Base-by-base conservation (phyloP, 1,140 invertebrate genomes). In the Adoxophyes honmai region DNA sequence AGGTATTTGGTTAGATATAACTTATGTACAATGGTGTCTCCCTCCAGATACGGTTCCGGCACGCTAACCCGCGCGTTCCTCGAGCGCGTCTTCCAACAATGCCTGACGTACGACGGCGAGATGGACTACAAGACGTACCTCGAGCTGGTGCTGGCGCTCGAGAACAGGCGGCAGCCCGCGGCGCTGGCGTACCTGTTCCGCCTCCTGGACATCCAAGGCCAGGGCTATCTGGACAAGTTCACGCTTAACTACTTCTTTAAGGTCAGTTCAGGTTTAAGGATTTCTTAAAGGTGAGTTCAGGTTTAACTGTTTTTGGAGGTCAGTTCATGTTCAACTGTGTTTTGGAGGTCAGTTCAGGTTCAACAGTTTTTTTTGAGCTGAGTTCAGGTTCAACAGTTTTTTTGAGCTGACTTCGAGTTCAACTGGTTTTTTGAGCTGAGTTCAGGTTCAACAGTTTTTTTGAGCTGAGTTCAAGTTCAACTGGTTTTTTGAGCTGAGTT, bases 91-190 rank as follows among this genome's bases (percentile, higher is more conserved):
- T 99, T 98, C 88, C 96, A 99, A 88, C 97, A 98, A 76, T 98
- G 96, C 73, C 91, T 98, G 0, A 99, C 98, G 0, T 99, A 98
- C 78, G 95, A 97, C 71, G 97, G 96, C 5, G 97, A 99, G 92
- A 98, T 99, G 94, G 98, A 99, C 86, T 99, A 98, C 82, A 98
- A 98, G 89, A 97, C 97, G 0, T 99, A 98, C 86, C 84, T 99
- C 13, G 97, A 99, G 79, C 96, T 99, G 89, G 96, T 98, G 0
- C 89, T 99, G 18, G 98, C 98, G 0, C 86, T 99, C 61, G 97
- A 99, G 83, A 98, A 99, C 90, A 91, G 96, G 14, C 93, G 95
- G 58, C 97, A 98, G 79, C 96, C 97, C 0, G 96, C 98, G 70
- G 94, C 97, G 0, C 85, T 99, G 14, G 95, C 97, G 51, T 99